A percentile compares a stretch with the other conserved stretches of the same genome.
Conservation (phyloP, 2,113 vertebrate genomes). For the Xiphophorus hellerii region DNA sequence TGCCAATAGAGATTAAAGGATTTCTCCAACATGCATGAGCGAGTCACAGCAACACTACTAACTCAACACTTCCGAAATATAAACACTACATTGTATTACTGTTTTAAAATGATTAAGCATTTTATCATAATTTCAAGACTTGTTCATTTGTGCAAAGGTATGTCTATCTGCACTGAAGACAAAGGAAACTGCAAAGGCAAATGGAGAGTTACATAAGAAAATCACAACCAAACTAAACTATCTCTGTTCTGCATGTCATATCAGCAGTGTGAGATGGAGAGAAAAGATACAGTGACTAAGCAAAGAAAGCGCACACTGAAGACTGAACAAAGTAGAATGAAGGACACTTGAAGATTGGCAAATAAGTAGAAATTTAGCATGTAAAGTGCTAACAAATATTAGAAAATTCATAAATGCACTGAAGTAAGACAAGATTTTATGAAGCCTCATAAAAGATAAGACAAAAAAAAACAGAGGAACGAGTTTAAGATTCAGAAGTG, state of each 20-base stretch:
- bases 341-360: slow-evolving; percentile 7
- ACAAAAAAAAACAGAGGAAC: slow-evolving; percentile 4
- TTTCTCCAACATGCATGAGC: too few relatives aligned
- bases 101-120: too few relatives aligned
- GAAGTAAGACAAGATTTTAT: not conserved
- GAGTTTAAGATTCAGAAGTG: slow-evolving; percentile 50
- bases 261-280: slow-evolving; percentile 43
- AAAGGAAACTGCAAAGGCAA: slow-evolving; percentile 41
- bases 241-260: slow-evolving; percentile 36
- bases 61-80: too few relatives aligned
- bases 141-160: too few relatives aligned
- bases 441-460: not conserved
- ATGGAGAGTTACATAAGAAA: slow-evolving; percentile 59
- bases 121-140: too few relatives aligned
- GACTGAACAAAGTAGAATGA: slow-evolving; percentile 12
- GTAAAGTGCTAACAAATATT: not conserved
- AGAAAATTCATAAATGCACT: not conserved
- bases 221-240: slow-evolving; percentile 43
- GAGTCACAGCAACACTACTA: too few relatives aligned
- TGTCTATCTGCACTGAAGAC: not conserved
- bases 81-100: too few relatives aligned
- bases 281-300: slow-evolving; percentile 18
- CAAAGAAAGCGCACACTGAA: slow-evolving; percentile 20
- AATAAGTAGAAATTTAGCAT: slow-evolving; percentile 14
- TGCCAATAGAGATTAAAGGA: too few relatives aligned